Conservation (phyloP, 2,797 vertebrate genomes). For the Hoplostethus atlanticus region DNA sequence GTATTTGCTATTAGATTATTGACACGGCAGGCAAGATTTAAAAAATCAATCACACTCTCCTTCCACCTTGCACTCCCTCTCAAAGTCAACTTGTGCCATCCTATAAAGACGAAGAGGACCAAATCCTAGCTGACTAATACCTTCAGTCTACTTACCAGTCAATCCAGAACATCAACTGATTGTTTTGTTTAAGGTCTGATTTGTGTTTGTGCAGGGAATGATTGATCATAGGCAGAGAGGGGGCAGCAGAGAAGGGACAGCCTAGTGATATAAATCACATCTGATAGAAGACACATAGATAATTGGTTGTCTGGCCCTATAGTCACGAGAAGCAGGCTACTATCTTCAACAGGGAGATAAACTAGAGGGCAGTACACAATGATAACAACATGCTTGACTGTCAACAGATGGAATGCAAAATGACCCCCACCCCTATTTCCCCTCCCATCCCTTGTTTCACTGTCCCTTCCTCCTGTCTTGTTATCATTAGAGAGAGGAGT, state of each 20-base stretch:
- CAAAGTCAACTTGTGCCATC: slow-evolving; percentile 50
- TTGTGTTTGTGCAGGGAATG: slow-evolving; percentile 78
- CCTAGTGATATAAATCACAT: slow-evolving; percentile 87
- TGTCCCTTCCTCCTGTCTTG: slow-evolving; percentile 55
- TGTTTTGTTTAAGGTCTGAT: slow-evolving; percentile 78
- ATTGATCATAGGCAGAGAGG: slow-evolving; percentile 85
- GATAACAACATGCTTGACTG: slow-evolving; percentile 84
- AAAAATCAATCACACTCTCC: slow-evolving; percentile 36
- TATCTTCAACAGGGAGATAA: slow-evolving; percentile 85
- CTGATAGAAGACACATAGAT: slow-evolving; percentile 88
- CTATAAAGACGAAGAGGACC: slow-evolving; percentile 20
- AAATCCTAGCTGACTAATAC: slow-evolving; percentile 70
- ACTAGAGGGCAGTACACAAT: slow-evolving; percentile 80
- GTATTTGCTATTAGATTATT: slow-evolving; percentile 36
- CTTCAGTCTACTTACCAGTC: slow-evolving; percentile 59
- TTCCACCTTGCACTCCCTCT: slow-evolving; percentile 49
- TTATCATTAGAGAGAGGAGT: slow-evolving; percentile 71
- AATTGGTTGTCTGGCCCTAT: slow-evolving; percentile 86
- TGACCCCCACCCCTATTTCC: slow-evolving; percentile 23
- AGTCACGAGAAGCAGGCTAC: slow-evolving; percentile 76
- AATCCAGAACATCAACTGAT: slow-evolving; percentile 71
- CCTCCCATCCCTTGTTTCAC: slow-evolving; percentile 40
- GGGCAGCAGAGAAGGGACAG: slow-evolving; percentile 80
- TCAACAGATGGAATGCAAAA: slow-evolving; percentile 85
- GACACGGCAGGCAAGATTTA: slow-evolving; percentile 12